Evolutionary conservation across 2,888 invertebrate genomes (phyloP).

Genomic region (Meteorus cinctellus): DNA sequence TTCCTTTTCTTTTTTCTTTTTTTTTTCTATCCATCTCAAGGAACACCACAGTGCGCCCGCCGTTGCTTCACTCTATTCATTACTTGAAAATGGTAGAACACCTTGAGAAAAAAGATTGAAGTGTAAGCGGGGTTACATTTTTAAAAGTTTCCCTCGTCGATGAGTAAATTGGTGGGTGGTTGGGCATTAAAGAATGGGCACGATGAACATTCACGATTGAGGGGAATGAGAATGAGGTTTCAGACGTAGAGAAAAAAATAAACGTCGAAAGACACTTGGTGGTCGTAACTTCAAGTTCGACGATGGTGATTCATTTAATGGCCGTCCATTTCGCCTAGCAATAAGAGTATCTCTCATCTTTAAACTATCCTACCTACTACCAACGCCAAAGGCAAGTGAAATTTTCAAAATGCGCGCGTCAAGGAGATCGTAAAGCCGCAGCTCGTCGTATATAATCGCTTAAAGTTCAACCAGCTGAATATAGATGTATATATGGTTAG

Average conservation of each 20-base stretch:
- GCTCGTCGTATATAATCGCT: constrained; percentile 15
- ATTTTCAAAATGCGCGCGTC: constrained; percentile 24
- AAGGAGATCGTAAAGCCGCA: constrained; percentile 24
- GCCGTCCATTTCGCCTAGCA: constrained; percentile 27
- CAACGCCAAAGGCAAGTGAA: constrained; percentile 20
- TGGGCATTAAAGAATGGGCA: neutral
- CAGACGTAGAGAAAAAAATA: constrained; percentile 20
- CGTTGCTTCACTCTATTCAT: constrained; percentile 30
- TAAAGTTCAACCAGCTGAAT: constrained; percentile 17
- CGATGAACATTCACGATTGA: neutral
- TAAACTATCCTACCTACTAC: constrained; percentile 12
- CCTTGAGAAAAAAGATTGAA: constrained; percentile 23
- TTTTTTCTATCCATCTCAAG: neutral
- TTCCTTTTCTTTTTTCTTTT: neutral
- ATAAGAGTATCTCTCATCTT: constrained; percentile 19
- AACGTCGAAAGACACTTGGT: constrained; percentile 36
- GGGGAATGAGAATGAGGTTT: constrained; percentile 12
- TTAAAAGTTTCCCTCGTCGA: constrained; percentile 28
- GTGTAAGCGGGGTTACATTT: constrained; percentile 24
- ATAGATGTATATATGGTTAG: neutral
- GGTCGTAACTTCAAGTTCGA: constrained; percentile 31
- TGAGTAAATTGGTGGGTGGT: neutral
- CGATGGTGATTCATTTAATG: constrained; percentile 37
- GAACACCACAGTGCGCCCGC: neutral
- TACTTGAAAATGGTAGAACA: constrained; percentile 26